A percentile compares a stretch with the other conserved stretches of the same genome.
phyloP scores from a whole-genome alignment of 2,888 invertebrate genomes.

The Calephelis perditalis region DNA sequence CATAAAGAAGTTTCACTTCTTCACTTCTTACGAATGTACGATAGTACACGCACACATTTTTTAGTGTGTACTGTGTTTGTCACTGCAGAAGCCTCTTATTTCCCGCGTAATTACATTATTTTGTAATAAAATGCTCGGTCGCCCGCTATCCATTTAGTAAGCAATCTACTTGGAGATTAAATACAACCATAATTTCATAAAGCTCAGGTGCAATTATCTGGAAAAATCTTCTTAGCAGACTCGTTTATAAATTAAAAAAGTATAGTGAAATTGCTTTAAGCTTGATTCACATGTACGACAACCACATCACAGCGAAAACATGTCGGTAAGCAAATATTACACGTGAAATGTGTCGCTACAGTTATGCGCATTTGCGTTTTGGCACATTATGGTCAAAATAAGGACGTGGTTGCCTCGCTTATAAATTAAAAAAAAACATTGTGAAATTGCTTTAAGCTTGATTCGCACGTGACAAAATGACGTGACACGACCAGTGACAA shows the following conservation, averaged over 20 bases:
- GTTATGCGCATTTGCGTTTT: too few species aligned
- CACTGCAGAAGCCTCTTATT: not conserved
- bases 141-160: constrained; percentile 2
- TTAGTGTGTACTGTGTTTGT: not conserved
- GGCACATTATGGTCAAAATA: too few species aligned
- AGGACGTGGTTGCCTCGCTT: not conserved
- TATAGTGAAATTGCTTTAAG: not conserved
- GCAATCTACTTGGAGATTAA: constrained; percentile 1
- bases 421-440: not conserved
- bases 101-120: constrained; percentile 1
- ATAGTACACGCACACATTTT: not conserved
- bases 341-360: too few species aligned
- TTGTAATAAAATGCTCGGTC: constrained; percentile 9
- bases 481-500: too few species aligned
- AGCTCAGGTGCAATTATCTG: not conserved
- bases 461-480: too few species aligned
- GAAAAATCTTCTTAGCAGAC: not conserved
- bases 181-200: not conserved
- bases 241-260: not conserved
- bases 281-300: too few species aligned
- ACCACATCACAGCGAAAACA: too few species aligned
- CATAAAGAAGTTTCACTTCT: too few species aligned
- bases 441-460: not conserved
- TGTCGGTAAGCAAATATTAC: too few species aligned
- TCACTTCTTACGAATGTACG: too few species aligned